phyloP scores from a whole-genome alignment of 1,140 invertebrate species.

The Ceratosolen fusciceps region DNA sequence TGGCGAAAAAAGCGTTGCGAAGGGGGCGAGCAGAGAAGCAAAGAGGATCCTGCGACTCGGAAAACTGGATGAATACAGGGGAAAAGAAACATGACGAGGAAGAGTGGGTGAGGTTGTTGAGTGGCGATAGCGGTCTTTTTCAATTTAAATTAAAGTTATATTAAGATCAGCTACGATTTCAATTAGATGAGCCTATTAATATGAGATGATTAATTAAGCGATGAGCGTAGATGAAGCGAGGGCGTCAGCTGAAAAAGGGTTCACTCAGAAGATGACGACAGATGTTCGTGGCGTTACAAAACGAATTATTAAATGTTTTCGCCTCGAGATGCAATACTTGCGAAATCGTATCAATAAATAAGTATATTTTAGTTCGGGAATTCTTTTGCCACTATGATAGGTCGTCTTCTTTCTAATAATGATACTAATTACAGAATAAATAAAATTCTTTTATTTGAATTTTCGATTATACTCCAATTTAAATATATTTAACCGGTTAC shows the following conservation, averaged over 20 bases:
- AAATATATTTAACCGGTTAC: too few species aligned
- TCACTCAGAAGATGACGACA: conserved; percentile 53
- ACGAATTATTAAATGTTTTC: conserved; percentile 66
- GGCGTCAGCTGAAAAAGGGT: conserved; percentile 52
- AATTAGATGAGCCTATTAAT: conserved; percentile 67
- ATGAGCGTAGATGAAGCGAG: conserved; percentile 51
- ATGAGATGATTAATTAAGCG: conserved; percentile 70
- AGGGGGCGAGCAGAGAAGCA: neutral
- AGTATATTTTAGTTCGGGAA: too few species aligned
- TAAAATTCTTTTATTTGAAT: too few species aligned
- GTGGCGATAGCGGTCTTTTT: conserved; percentile 52
- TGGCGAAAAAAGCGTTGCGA: conserved; percentile 51
- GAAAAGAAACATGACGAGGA: too few species aligned
- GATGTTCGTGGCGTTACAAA: conserved; percentile 66
- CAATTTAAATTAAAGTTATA: conserved; percentile 67
- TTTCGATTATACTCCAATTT: too few species aligned
- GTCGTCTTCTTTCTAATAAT: too few species aligned
- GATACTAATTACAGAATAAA: too few species aligned
- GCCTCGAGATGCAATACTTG: neutral
- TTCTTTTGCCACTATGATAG: too few species aligned
- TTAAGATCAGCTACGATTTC: conserved; percentile 65
- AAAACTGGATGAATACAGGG: conserved; percentile 38
- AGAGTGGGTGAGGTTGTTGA: conserved; percentile 44
- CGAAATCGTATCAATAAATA: neutral
- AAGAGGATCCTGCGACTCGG: conserved; percentile 45